Evolutionary conservation across 1,140 invertebrate species (phyloP).

Genomic region (Drosophila mojavensis): DNA sequence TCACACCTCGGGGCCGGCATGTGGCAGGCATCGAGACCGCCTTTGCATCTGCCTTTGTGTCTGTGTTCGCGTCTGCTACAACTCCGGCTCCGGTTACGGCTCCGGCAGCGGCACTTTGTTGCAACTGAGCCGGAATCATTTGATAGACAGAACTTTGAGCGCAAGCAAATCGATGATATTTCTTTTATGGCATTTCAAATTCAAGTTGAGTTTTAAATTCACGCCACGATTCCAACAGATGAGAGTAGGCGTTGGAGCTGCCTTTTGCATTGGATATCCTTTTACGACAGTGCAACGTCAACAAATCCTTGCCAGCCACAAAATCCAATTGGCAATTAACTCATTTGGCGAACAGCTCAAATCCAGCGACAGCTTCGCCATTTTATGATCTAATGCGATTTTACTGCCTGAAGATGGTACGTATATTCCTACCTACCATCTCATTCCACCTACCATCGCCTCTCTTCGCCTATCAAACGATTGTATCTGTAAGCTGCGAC

Average conservation of each 20-base stretch:
- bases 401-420: slow-evolving; percentile 45
- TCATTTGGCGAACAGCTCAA: slow-evolving; percentile 55
- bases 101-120: slow-evolving; percentile 45
- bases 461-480: not conserved
- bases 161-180: slow-evolving; percentile 46
- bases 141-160: slow-evolving; percentile 49
- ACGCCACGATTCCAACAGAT: not conserved
- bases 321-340: slow-evolving; percentile 79
- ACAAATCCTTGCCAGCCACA: slow-evolving; percentile 72
- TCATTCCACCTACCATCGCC: not conserved
- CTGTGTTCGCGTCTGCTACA: not conserved
- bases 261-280: slow-evolving; percentile 8
- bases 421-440: not conserved
- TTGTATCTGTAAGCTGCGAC: slow-evolving; percentile 57
- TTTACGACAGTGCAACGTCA: slow-evolving; percentile 66
- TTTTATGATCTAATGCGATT: slow-evolving; percentile 72
- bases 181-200: slow-evolving; percentile 40
- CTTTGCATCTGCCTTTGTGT: slow-evolving; percentile 8
- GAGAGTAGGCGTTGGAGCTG: slow-evolving; percentile 5
- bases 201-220: slow-evolving; percentile 47
- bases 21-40: slow-evolving; percentile 35
- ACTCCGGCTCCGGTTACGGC: too few relatives aligned
- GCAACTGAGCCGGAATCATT: slow-evolving; percentile 67
- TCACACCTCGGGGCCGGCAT: slow-evolving; percentile 50
- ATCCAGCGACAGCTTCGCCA: slow-evolving; percentile 17